A percentile compares a stretch with the other conserved stretches of the same genome.
Conservation (phyloP, 2,888 invertebrate genomes). For the Laspeyria flexula region DNA sequence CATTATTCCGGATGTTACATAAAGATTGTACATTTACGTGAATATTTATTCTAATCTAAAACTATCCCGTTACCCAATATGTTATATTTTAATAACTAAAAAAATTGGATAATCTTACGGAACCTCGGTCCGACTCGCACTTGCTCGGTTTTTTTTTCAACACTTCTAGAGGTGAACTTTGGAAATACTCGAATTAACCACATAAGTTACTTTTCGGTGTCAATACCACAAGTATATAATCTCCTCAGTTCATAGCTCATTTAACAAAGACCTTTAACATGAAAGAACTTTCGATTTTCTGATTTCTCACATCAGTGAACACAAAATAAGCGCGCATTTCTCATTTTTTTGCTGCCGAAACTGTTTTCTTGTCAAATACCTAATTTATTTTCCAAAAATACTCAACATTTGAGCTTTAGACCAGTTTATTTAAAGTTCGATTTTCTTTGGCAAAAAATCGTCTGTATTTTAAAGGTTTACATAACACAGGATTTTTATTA, state of each 20-base stretch:
- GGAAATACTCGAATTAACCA: not conserved
- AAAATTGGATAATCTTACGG: too few relatives aligned
- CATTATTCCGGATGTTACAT: too few relatives aligned
- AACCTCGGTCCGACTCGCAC: too few relatives aligned
- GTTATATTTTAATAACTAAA: too few relatives aligned
- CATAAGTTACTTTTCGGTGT: conserved; percentile 30
- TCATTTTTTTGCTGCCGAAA: conserved; percentile 28
- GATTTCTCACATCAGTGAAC: conserved; percentile 52
- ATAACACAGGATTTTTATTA: not conserved
- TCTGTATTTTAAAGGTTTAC: not conserved
- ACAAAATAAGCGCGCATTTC: conserved; percentile 51
- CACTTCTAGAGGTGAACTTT: too few relatives aligned
- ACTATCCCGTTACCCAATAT: too few relatives aligned
- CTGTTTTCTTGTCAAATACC: conserved; percentile 25
- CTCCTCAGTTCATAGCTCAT: conserved; percentile 53
- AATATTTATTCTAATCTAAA: too few relatives aligned
- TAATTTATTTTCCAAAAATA: not conserved
- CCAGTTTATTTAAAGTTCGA: not conserved
- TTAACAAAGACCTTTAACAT: conserved; percentile 54
- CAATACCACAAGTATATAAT: conserved; percentile 33
- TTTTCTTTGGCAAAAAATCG: conserved; percentile 2
- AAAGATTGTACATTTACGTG: too few relatives aligned
- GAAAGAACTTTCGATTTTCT: conserved; percentile 54
- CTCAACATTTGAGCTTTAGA: conserved; percentile 5
- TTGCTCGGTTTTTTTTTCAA: too few relatives aligned